Evolutionary conservation across 2,797 vertebrate genomes (phyloP).

Genomic region (Emys orbicularis): DNA sequence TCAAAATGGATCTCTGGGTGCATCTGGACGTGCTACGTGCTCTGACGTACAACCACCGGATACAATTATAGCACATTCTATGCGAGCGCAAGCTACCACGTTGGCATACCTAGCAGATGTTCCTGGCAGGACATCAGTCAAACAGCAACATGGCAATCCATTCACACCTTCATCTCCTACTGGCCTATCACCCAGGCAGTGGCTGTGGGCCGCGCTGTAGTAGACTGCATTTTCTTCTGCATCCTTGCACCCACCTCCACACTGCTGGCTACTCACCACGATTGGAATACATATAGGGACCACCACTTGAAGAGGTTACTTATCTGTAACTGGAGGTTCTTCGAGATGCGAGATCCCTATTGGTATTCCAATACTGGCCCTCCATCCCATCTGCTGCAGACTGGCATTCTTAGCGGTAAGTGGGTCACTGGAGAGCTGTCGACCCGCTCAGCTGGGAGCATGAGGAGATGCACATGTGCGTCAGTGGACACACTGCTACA

Average conservation of each 20-base stretch:
- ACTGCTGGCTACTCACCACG: background rate
- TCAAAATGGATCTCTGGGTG: background rate
- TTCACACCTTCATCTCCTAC: background rate
- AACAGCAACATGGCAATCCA: background rate
- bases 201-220: background rate
- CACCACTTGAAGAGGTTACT: background rate
- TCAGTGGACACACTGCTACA: background rate
- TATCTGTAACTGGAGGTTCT: background rate
- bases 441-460: background rate
- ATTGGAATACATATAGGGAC: background rate
- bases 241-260: background rate
- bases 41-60: background rate
- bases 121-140: background rate
- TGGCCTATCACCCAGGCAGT: background rate
- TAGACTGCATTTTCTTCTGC: background rate
- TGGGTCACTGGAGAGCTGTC: background rate
- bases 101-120: background rate
- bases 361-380: background rate
- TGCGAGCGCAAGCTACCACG: background rate
- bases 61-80: too few species aligned
- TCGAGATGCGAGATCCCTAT: background rate
- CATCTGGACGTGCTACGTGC: background rate
- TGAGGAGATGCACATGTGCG: background rate
- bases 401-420: background rate
- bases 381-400: background rate